Conservation (phyloP, 2,888 invertebrate species). For the Xestobium rufovillosum region DNA sequence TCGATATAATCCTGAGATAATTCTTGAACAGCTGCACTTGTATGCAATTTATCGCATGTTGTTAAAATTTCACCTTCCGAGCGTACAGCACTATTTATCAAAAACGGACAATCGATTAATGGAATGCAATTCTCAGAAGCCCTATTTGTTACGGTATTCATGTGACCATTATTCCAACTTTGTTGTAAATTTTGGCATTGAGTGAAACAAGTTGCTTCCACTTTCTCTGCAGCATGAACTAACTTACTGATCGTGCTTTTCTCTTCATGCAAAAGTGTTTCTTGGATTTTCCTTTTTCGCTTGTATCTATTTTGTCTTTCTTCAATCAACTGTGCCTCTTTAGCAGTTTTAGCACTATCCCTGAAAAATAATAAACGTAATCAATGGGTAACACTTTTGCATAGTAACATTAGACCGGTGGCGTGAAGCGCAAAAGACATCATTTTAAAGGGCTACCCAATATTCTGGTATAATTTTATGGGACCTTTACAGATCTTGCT, state of each 20-base stretch:
- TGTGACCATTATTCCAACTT: background rate
- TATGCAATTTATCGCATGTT: background rate
- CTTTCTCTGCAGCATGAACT: background rate
- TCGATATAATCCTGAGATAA: too few relatives aligned
- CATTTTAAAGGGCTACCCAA: too few relatives aligned
- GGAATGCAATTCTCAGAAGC: too few relatives aligned
- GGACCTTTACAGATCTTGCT: too few relatives aligned
- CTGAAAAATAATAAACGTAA: too few relatives aligned
- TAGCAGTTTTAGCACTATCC: conserved; percentile 22
- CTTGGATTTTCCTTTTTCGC: conserved; percentile 23
- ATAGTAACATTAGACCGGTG: too few relatives aligned
- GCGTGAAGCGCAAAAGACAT: too few relatives aligned
- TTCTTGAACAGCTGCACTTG: background rate
- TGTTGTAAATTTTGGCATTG: background rate
- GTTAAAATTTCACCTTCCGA: background rate
- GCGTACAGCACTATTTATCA: too few relatives aligned
- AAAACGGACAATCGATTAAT: too few relatives aligned
- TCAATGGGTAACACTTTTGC: too few relatives aligned
- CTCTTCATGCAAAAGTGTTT: background rate
- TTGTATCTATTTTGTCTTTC: conserved; percentile 33
- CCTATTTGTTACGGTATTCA: background rate
- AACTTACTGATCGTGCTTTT: background rate
- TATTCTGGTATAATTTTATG: too few relatives aligned
- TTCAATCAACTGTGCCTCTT: conserved; percentile 30
- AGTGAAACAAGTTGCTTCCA: background rate